A percentile compares a stretch with the other conserved stretches of the same genome.
phyloP scores from a whole-genome alignment of 1,140 invertebrate genomes.

The Drosophila kurseongensis region DNA sequence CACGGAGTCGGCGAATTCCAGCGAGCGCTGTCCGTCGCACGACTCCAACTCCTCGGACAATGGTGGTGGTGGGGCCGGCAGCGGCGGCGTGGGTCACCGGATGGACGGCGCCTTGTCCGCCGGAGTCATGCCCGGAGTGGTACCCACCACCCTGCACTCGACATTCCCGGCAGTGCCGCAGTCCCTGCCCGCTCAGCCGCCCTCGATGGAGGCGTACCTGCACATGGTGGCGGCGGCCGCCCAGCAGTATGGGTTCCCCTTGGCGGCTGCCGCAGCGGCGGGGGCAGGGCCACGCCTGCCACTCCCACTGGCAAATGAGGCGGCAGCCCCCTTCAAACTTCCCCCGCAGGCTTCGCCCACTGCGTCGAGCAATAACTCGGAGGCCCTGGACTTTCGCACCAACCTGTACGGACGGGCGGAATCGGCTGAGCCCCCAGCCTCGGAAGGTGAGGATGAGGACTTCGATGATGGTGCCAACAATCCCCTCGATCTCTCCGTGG shows the following conservation, averaged over 20 bases:
- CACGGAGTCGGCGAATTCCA: slow-evolving; percentile 89
- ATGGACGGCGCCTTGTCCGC: slow-evolving; percentile 57
- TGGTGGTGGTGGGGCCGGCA: slow-evolving; percentile 83
- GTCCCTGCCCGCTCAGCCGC: slow-evolving; percentile 89
- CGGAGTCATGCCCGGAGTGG: slow-evolving; percentile 71
- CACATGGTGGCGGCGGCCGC: slow-evolving; percentile 88
- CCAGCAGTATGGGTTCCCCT: slow-evolving; percentile 90
- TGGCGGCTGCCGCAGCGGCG: slow-evolving; percentile 86
- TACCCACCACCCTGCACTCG: slow-evolving; percentile 85
- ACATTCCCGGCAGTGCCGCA: slow-evolving; percentile 80
- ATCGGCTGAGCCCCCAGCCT: slow-evolving; percentile 82
- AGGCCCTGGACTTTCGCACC: slow-evolving; percentile 79
- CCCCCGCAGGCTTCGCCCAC: slow-evolving; percentile 84
- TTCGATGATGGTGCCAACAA: slow-evolving; percentile 77
- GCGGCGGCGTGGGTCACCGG: slow-evolving; percentile 34
- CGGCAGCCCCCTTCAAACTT: slow-evolving; percentile 72
- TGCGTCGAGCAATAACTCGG: slow-evolving; percentile 75
- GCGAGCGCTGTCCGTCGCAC: slow-evolving; percentile 88
- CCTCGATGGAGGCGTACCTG: slow-evolving; percentile 91
- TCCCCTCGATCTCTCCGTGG: slow-evolving; percentile 92
- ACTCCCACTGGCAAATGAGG: slow-evolving; percentile 87
- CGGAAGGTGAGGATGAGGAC: slow-evolving; percentile 85
- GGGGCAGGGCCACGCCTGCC: slow-evolving; percentile 85
- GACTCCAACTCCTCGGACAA: slow-evolving; percentile 88
- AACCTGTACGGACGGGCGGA: slow-evolving; percentile 70